These are phyloP conservation scores for Rhodeus uyekii DNA, from an alignment of 2,797 vertebrate genomes.

Conservation along the genomic window DNA sequence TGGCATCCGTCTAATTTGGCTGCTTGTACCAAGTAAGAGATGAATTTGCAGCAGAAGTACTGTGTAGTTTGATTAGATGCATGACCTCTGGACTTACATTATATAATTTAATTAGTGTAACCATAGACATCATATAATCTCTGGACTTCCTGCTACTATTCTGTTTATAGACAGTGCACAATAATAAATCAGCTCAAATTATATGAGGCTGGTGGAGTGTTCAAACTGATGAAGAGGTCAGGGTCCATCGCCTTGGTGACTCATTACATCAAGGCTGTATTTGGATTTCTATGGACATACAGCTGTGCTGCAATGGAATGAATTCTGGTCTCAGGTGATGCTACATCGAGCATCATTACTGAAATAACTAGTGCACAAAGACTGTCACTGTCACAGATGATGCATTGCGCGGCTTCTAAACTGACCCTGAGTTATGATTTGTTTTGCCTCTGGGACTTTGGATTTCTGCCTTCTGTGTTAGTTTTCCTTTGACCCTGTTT, in stretches of 20 bases:
- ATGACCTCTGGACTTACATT: constrained; percentile 2
- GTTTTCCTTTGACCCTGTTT: too few species aligned
- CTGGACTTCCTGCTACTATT: constrained; percentile 13
- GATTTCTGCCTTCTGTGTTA: too few species aligned
- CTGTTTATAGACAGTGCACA: constrained; percentile 23
- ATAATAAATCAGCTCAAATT: constrained; percentile 22
- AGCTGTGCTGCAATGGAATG: constrained; percentile 14
- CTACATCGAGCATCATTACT: background rate
- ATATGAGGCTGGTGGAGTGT: constrained; percentile 6
- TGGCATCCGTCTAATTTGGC: background rate
- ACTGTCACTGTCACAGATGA: background rate
- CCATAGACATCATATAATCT: background rate
- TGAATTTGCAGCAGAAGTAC: background rate
- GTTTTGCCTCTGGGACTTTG: too few species aligned
- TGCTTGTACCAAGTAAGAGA: background rate
- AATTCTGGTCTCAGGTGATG: background rate
- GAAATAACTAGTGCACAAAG: background rate
- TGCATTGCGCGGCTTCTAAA: background rate
- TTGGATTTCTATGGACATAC: constrained; percentile 24
- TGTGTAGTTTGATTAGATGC: background rate
- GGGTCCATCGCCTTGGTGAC: constrained; percentile 27
- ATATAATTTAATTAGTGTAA: constrained; percentile 20
- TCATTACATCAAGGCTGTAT: background rate
- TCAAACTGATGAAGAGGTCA: constrained; percentile 20
- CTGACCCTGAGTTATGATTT: too few species aligned